Base-by-base conservation (phyloP, 2,888 invertebrate genomes). In the Drosophila austrosaltans region DNA sequence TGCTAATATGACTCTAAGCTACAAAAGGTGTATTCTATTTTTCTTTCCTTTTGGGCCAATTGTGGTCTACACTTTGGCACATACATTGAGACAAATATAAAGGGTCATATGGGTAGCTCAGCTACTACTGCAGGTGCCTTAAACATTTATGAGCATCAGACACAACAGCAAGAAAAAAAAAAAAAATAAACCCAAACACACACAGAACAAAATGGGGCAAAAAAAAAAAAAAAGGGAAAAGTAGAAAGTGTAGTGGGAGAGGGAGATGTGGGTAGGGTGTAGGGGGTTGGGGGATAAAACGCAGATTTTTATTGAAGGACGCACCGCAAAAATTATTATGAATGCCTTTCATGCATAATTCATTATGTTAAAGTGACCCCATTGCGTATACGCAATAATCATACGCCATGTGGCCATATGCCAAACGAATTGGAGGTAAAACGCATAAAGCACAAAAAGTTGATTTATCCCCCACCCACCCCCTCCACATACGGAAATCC, bases 301-400 rank as follows among this genome's bases (percentile, higher is more conserved):
- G 75, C 71, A 71, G 72, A 80, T 73, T 77, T 57, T 74, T 72
- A 70, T 76, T 78, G 75, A 73, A 66, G 66, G 64, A 64, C 63
- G 64, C 65, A 76, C 74, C 75, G 71, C 83, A 76, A 71, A 86
- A 87, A 78, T 86, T 78, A 81, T 87, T 89, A 79, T 82, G 87
- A 87, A 71, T 72, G 74, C 69, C 67, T 62, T 53, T 39, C 72
- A 88, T 89, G 86, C 78, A 89, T 87, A 85, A 87, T 87, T 87
- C 87, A 89, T 87, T 66, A 83, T 63, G 79, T 79, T 73, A 78
- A 87, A 87, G 87, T 88, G 81, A 77, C 77, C 87, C 71, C 79
- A 48, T 79, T 83, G 79, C 84, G 89, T 88, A 79, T 83, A 88
- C 84, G 87, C 77, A 83, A 86, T 87, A 82, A 87, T 84, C 83